Conservation (phyloP, 2,888 invertebrate species). For the Bhutanitis thaidina region DNA sequence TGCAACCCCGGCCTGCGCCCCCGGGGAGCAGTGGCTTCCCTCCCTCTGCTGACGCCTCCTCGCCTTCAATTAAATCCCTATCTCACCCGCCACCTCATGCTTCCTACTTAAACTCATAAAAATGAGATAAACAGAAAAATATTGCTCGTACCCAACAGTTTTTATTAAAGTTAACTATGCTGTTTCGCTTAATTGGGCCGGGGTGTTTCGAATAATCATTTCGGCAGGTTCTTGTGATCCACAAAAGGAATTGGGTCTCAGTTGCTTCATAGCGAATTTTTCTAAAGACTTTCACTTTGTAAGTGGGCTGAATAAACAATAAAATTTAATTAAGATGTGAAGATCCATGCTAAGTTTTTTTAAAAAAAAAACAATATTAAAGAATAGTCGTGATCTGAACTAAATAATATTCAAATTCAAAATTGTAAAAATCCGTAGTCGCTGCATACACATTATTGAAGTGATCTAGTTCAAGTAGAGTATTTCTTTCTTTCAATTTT, state of each 20-base stretch:
- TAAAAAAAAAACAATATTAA: no score
- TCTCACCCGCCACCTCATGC: conserved; percentile 66
- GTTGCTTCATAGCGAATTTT: no score
- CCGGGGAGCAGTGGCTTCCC: conserved; percentile 27
- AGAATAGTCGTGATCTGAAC: no score
- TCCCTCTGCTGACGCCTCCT: conserved; percentile 48
- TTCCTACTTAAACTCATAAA: conserved; percentile 72
- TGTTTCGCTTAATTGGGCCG: conserved; percentile 39
- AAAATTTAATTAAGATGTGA: no score
- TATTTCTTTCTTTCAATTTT: no score
- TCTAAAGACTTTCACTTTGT: no score
- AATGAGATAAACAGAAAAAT: conserved; percentile 72
- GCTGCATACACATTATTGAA: no score
- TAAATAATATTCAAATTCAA: no score
- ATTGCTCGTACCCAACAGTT: conserved; percentile 61
- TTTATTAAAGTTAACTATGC: conserved; percentile 52
- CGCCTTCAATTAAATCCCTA: conserved; percentile 77
- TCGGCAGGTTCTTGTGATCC: conserved; percentile 29
- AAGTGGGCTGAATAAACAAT: no score
- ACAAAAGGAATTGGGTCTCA: conserved; percentile 21
- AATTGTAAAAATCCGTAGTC: no score
- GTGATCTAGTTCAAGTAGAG: no score
- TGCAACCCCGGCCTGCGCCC: conserved; percentile 10
- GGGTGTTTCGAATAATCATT: conserved; percentile 29
- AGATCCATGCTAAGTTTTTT: no score